Evolutionary conservation across 2,113 vertebrate species (phyloP).

Genomic region (Ochotona curzoniae): DNA sequence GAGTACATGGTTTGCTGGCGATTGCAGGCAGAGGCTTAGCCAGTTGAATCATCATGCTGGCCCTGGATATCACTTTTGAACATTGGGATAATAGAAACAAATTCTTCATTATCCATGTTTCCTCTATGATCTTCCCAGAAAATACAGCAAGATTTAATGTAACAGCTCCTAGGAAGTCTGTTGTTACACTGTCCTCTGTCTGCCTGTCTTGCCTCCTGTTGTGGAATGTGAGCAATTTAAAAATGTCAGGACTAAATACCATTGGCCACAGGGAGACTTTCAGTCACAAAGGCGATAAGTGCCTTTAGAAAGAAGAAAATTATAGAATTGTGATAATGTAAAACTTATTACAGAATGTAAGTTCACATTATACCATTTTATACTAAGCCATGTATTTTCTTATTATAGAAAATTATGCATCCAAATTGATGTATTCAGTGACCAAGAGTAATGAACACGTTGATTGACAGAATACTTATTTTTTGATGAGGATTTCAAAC

Average conservation of each 20-base stretch:
- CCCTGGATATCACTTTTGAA: constrained; percentile 5
- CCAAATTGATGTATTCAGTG: not conserved
- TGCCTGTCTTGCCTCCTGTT: constrained; percentile 21
- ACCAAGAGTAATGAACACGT: not conserved
- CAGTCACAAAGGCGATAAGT: constrained; percentile 42
- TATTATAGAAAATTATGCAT: constrained; percentile 12
- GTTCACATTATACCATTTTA: not conserved
- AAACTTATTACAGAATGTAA: constrained; percentile 9
- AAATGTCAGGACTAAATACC: not conserved
- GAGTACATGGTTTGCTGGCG: too few species aligned
- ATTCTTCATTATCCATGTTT: not conserved
- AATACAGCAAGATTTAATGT: constrained; percentile 30
- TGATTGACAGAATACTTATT: not conserved
- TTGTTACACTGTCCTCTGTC: constrained; percentile 12
- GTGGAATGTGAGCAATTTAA: constrained; percentile 1
- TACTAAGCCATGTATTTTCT: constrained; percentile 36
- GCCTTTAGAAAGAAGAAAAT: constrained; percentile 48
- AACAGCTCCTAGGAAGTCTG: constrained; percentile 32
- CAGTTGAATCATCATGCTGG: too few species aligned
- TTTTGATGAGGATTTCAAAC: constrained; percentile 43
- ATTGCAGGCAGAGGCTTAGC: too few species aligned
- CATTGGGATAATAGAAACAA: not conserved
- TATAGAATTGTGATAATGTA: not conserved
- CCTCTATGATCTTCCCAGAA: constrained; percentile 13
- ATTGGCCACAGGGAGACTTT: not conserved